These are phyloP conservation scores for Aulostomus chinensis DNA, from an alignment of 2,797 vertebrate species.

Conservation along the genomic window DNA sequence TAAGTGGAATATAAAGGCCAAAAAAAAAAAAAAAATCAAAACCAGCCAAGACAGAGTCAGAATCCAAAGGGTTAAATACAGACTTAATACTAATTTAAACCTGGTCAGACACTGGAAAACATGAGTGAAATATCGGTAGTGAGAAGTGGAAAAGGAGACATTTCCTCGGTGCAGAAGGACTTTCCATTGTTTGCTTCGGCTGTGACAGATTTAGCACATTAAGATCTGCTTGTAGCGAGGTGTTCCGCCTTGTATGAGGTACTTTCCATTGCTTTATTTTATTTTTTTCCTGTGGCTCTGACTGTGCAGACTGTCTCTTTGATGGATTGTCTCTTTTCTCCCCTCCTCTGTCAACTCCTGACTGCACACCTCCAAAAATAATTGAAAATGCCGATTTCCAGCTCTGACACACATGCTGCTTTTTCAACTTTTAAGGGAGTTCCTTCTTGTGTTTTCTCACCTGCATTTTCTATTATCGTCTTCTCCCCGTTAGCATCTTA, in stretches of 20 bases:
- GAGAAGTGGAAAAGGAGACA: background rate
- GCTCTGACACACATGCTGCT: conserved; percentile 29
- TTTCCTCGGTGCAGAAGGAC: background rate
- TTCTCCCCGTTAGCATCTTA: too few species aligned
- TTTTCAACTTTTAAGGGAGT: conserved; percentile 17
- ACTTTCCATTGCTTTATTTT: conserved; percentile 12
- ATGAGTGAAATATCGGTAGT: background rate
- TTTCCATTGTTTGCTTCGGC: background rate
- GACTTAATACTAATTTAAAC: background rate
- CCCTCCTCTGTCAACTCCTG: conserved; percentile 44
- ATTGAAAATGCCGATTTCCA: conserved; percentile 62
- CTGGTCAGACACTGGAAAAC: background rate
- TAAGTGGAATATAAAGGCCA: too few species aligned
- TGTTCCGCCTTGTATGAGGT: conserved; percentile 21
- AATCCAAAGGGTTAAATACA: too few species aligned
- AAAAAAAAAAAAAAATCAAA: too few species aligned
- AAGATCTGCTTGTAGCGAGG: conserved; percentile 33
- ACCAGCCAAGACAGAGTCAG: too few species aligned
- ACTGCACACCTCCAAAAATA: conserved; percentile 59
- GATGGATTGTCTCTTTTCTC: conserved; percentile 67
- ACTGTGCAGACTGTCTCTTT: conserved; percentile 60
- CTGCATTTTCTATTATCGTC: conserved; percentile 5
- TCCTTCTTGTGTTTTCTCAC: conserved; percentile 6
- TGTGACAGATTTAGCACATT: conserved; percentile 35
- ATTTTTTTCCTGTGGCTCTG: conserved; percentile 13